These are phyloP conservation scores for Eupristina koningsbergeri DNA, from an alignment of 1,140 invertebrate species.

Conservation along the genomic window DNA sequence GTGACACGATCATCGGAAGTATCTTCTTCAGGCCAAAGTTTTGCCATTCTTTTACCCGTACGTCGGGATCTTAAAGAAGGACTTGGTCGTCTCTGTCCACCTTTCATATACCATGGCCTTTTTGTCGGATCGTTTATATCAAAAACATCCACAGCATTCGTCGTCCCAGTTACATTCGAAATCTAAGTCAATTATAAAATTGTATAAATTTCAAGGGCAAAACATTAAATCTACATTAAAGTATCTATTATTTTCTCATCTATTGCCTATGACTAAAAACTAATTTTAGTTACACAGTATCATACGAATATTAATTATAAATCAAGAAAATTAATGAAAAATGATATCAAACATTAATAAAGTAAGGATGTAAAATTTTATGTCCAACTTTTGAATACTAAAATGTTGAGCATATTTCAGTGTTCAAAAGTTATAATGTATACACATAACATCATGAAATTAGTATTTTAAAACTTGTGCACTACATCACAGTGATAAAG, in stretches of 20 bases:
- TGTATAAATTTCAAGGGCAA: not conserved
- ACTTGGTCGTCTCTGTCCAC: slow-evolving; percentile 74
- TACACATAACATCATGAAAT: not conserved
- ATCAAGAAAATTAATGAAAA: not conserved
- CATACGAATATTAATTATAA: not conserved
- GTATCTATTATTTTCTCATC: not conserved
- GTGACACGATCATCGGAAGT: slow-evolving; percentile 78
- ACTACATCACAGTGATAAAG: slow-evolving; percentile 20
- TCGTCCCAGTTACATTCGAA: slow-evolving; percentile 59
- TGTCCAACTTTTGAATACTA: not conserved
- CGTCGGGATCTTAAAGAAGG: slow-evolving; percentile 66
- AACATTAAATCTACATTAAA: not conserved
- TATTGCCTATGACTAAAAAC: not conserved
- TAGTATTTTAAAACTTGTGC: slow-evolving; percentile 11
- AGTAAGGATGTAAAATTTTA: slow-evolving; percentile 27
- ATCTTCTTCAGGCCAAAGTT: slow-evolving; percentile 78
- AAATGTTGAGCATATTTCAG: slow-evolving; percentile 20
- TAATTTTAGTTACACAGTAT: not conserved
- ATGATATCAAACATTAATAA: not conserved
- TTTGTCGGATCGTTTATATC: slow-evolving; percentile 62
- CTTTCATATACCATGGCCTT: slow-evolving; percentile 78
- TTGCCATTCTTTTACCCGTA: slow-evolving; percentile 70
- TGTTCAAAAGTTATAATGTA: not conserved
- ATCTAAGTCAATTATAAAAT: slow-evolving; percentile 51
- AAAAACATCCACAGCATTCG: slow-evolving; percentile 54